A percentile compares a stretch with the other conserved stretches of the same genome.
Conservation (phyloP, 2,797 vertebrate genomes). For the Platyrinchus mystaceus region DNA sequence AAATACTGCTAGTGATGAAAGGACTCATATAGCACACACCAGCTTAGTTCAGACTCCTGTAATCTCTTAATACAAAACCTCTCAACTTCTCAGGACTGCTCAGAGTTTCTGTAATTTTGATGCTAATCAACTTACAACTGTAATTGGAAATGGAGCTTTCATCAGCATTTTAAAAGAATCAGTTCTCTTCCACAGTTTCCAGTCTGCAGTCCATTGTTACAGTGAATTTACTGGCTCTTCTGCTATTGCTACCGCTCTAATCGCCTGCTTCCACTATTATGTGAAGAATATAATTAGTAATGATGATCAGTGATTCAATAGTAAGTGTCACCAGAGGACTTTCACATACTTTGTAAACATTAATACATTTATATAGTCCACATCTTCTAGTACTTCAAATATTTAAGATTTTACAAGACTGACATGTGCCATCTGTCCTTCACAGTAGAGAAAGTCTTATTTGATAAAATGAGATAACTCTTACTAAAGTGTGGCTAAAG, state of each 20-base stretch:
- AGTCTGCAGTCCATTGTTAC: neutral
- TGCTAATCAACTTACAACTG: neutral
- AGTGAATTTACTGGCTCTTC: neutral
- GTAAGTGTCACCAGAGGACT: neutral
- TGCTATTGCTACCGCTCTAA: neutral
- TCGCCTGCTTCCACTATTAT: neutral
- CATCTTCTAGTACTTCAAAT: neutral
- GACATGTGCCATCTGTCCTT: neutral
- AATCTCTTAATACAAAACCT: neutral
- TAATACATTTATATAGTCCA: neutral
- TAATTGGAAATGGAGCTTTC: neutral
- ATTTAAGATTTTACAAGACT: neutral
- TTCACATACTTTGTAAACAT: neutral
- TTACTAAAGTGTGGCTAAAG: neutral
- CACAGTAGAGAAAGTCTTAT: neutral
- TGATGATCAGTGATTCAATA: neutral
- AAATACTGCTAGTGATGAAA: neutral
- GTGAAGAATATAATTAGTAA: neutral
- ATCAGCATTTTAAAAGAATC: neutral
- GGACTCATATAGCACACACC: neutral
- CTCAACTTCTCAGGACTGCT: neutral
- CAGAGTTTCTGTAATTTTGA: neutral
- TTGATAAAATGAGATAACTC: neutral
- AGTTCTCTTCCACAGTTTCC: neutral
- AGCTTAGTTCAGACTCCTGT: neutral